These are phyloP conservation scores for Papio anubis DNA, from an alignment of 2,113 vertebrate species.

Conservation along the genomic window DNA sequence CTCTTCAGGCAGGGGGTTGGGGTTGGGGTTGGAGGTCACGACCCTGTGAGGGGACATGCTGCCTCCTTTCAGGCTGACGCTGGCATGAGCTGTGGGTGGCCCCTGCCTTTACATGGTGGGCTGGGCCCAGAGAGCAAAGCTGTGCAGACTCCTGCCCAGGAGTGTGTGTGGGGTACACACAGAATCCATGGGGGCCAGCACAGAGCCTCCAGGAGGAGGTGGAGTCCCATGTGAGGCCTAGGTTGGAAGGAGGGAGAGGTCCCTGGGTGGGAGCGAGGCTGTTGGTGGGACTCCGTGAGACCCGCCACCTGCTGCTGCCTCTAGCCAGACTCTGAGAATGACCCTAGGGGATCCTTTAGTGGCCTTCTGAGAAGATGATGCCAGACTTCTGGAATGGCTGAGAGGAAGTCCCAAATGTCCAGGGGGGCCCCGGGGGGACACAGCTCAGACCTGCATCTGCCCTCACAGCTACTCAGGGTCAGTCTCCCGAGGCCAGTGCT, in stretches of 20 bases:
- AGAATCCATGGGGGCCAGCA: too few relatives aligned
- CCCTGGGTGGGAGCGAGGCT: background rate
- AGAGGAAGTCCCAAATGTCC: background rate
- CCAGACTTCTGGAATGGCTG: too few relatives aligned
- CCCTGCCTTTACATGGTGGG: background rate
- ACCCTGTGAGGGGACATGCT: accelerated
- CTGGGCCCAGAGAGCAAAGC: background rate
- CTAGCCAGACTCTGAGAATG: background rate
- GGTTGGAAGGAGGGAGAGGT: too few relatives aligned
- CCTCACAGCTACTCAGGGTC: background rate
- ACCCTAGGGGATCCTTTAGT: background rate
- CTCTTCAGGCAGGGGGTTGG: background rate
- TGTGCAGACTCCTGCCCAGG: background rate
- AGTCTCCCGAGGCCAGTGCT: accelerated
- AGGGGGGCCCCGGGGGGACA: background rate
- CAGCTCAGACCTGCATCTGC: accelerated
- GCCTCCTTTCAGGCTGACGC: background rate
- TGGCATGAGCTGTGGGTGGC: background rate
- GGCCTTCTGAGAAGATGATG: background rate
- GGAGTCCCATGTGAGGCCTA: background rate
- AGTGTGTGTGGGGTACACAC: too few relatives aligned
- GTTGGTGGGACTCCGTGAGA: too few relatives aligned
- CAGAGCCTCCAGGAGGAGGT: background rate
- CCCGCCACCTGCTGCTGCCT: background rate
- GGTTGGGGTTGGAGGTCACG: background rate